Base-by-base conservation (phyloP, 2,113 vertebrate species). In the Strix uralensis region DNA sequence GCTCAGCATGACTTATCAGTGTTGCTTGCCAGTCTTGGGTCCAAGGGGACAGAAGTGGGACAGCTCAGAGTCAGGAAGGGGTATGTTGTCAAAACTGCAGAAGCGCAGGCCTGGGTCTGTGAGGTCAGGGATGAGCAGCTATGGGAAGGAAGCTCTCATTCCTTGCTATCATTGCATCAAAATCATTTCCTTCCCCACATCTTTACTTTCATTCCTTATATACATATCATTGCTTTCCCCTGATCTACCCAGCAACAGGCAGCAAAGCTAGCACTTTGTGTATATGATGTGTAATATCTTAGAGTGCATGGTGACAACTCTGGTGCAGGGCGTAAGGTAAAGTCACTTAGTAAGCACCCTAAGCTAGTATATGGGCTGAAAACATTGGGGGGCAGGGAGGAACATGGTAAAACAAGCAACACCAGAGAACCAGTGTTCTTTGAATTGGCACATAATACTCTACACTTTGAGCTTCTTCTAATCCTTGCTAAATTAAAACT, bases 101-200 rank as follows among this genome's bases (percentile, higher is more conserved):
- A 30, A 42, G 57, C 7, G 4, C 8, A 13, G 49, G 23, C 46
- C 74, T 73, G 54, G 32, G 3, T 22, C 47, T 72, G 75, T 49
- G 40, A 75, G 59, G 21, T 11, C 52, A 59, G 57, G 15, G 46
- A 34, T 10, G 26, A 55, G 57, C 4, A 81, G 42, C 15, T 42
- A 1, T 32, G 32, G 57, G 57, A 62, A 82, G 52, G 57, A 46
- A 75, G n/a, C 55, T 57, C 21, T 69, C 29, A 7, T 42, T 86
- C 20, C 73, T 73, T 40, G 29, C 42, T 66, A 4, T 15, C 11
- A 7, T 11, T 40, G 42, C n/a, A 47, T 9, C 0, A 0, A 49
- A 36, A 34, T 3, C 15, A 4, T 58, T 88, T 59, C 70, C 66
- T 71, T 75, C 30, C 46, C 52, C 27, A 10, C 1, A 1, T 52